Evolutionary conservation across 1,140 invertebrate genomes (phyloP), one percentile per base, ranked within the genome.

Genomic region (Episyrphus balteatus): DNA sequence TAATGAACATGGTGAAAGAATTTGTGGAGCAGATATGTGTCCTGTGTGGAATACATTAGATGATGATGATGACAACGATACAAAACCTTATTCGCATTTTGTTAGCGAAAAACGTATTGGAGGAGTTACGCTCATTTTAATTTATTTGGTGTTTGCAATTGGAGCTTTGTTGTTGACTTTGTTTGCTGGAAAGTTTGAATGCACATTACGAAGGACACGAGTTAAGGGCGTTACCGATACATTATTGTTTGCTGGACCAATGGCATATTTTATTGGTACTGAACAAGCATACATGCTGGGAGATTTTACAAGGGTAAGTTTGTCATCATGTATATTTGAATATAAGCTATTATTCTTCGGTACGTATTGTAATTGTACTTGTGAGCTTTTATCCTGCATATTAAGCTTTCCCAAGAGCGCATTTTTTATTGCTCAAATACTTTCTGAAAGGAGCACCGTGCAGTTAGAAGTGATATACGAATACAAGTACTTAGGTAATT

Each of bases 241-340:
- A 38, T 56, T 83, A 34, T 75, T 77, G 50, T 66, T 82, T 32
- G 73, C 77, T 10, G 77, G 79, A 0, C 79, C 80, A 0, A 55
- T 82, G 36, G 76, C 78, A 2, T 67, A 80, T 14, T 83, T 82
- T 50, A 80, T 82, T 46, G 80, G 80, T 21, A 69, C 81, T 17
- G 80, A 82, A 52, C 80, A 83, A 57, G 79, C 77, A 32, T 82
- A 82, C 50, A 81, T 83, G 62, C 74, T 77, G 44, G 72, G 76
- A 2, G 80, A 81, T 50, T 83, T 81, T 53, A 72, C 75, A 34
- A 75, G 80, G 64, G 77, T 78, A 55, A 65, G 51, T 48, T 13
- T 17, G 9, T 14, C 11, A 44, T 33, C 32, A 7, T 33, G 6
- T n/a, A n/a, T n/a, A n/a, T n/a, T n/a, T n/a, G n/a, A n/a, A n/a